Evolutionary conservation across 2,888 invertebrate genomes (phyloP).

Genomic region (Agelastica alni): DNA sequence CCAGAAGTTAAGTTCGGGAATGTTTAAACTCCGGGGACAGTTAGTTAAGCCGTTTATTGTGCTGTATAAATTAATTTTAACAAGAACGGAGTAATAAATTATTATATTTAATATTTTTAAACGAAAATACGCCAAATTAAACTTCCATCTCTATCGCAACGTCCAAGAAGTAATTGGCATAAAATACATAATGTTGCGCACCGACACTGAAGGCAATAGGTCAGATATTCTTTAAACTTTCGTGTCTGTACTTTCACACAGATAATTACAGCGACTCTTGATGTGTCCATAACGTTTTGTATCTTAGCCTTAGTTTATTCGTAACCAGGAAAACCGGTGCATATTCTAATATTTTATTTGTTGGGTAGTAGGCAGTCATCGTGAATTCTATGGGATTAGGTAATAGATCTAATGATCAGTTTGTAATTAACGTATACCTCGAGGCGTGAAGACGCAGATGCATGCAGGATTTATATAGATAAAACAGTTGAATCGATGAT

Average conservation of each 20-base stretch:
- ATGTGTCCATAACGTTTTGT: slow-evolving; percentile 18
- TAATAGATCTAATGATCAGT: slow-evolving; percentile 16
- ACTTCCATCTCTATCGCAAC: slow-evolving; percentile 6
- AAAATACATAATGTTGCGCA: slow-evolving; percentile 27
- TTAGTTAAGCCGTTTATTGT: no score
- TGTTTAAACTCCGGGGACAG: no score
- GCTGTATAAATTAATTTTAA: no score
- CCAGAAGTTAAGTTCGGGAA: no score
- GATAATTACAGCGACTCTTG: slow-evolving; percentile 26
- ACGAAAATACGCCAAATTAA: slow-evolving; percentile 5
- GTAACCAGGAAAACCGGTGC: slow-evolving; percentile 7
- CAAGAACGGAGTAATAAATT: no score
- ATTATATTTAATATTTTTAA: no score
- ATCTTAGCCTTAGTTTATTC: slow-evolving; percentile 15
- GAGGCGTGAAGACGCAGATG: slow-evolving; percentile 7
- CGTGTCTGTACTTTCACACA: slow-evolving; percentile 34
- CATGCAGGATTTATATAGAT: no score
- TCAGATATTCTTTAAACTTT: slow-evolving; percentile 35
- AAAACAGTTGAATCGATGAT: no score
- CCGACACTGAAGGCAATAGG: slow-evolving; percentile 36
- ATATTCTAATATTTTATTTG: slow-evolving; percentile 6
- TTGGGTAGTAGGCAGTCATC: background rate
- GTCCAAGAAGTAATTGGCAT: slow-evolving; percentile 25
- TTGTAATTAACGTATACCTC: slow-evolving; percentile 10
- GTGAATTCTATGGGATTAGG: slow-evolving; percentile 11